These are phyloP conservation scores for Euphonia xanthogaster DNA, from an alignment of 2,797 vertebrate genomes.

Conservation along the genomic window DNA sequence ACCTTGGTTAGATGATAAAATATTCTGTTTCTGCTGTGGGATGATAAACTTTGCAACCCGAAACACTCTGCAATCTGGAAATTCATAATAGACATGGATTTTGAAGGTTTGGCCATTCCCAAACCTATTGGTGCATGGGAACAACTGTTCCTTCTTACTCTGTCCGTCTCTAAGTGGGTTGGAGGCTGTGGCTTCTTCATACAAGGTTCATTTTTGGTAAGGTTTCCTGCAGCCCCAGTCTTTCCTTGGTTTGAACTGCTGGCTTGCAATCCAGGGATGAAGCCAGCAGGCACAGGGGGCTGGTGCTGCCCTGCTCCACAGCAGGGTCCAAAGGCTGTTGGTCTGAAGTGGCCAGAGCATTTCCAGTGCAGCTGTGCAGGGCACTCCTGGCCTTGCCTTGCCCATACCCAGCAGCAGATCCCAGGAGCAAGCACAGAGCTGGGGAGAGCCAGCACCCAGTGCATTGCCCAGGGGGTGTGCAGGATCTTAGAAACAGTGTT, in stretches of 20 bases:
- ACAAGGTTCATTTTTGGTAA: neutral
- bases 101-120: neutral
- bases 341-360: neutral
- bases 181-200: neutral
- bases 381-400: neutral
- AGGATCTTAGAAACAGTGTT: neutral
- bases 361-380: neutral
- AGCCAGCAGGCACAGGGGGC: rapidly evolving
- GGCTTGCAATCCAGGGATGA: neutral
- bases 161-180: neutral
- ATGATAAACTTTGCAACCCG: neutral
- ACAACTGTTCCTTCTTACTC: neutral
- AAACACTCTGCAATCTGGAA: slow-evolving; percentile 36
- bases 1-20: slow-evolving; percentile 13
- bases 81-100: slow-evolving; percentile 3
- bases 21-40: slow-evolving; percentile 4
- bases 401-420: neutral
- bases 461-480: rapidly evolving
- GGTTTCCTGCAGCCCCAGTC: neutral
- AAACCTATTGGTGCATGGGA: neutral
- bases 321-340: neutral
- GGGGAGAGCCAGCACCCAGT: rapidly evolving
- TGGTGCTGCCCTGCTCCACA: rapidly evolving
- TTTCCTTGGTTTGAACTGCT: neutral
- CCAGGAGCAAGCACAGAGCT: rapidly evolving